phyloP scores from a whole-genome alignment of 2,797 vertebrate genomes.

The Meriones psammophilus region DNA sequence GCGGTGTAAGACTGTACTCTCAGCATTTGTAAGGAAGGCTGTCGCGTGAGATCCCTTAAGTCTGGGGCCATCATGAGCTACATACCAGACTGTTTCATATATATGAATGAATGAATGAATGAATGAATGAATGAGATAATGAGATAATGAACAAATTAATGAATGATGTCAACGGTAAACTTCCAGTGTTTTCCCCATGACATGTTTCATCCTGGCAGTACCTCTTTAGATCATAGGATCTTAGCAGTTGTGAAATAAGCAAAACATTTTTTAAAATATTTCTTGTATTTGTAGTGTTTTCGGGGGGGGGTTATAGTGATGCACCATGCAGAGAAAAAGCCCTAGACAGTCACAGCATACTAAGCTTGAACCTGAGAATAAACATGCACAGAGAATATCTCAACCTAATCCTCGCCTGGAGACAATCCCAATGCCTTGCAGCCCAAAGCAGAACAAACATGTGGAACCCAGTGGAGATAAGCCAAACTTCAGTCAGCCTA shows the following conservation, averaged over 20 bases:
- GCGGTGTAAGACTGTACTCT: background rate
- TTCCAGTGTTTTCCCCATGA: background rate
- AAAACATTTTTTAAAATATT: background rate
- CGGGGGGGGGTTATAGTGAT: background rate
- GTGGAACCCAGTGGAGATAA: background rate
- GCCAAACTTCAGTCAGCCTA: background rate
- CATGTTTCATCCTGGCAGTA: background rate
- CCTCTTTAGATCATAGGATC: background rate
- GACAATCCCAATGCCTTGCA: background rate
- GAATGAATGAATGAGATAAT: background rate
- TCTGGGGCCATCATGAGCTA: background rate
- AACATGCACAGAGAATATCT: background rate
- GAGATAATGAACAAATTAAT: background rate
- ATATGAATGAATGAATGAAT: background rate
- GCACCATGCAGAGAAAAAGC: background rate
- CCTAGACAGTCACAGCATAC: background rate
- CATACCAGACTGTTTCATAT: background rate
- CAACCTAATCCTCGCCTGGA: slow-evolving; percentile 17
- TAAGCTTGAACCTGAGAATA: background rate
- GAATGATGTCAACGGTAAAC: background rate
- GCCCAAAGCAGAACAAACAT: background rate
- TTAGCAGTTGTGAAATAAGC: background rate
- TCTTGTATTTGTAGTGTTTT: background rate
- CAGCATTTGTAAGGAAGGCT: background rate
- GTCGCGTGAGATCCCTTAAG: background rate